Conservation (phyloP, 2,113 vertebrate species). For the Phaethornis superciliosus region DNA sequence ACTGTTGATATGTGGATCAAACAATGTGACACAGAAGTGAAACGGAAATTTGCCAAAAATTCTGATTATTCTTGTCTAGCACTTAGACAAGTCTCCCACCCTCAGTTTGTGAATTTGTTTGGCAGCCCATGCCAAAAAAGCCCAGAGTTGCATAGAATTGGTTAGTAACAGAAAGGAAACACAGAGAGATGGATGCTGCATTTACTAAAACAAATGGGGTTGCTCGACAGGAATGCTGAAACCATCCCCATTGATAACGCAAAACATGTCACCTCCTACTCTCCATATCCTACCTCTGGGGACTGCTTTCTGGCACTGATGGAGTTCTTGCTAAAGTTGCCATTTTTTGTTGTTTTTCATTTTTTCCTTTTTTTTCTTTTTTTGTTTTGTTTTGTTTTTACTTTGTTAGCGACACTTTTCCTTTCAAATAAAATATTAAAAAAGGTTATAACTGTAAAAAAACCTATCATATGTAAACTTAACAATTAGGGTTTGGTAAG, state of each 20-base stretch:
- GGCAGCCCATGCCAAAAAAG: slow-evolving; percentile 72
- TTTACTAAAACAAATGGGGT: slow-evolving; percentile 50
- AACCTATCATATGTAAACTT: slow-evolving; percentile 71
- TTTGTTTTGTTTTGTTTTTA: neutral
- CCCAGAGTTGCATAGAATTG: slow-evolving; percentile 80
- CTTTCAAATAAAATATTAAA: slow-evolving; percentile 74
- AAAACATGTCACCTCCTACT: slow-evolving; percentile 69
- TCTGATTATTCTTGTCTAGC: slow-evolving; percentile 52
- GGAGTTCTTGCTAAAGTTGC: slow-evolving; percentile 47
- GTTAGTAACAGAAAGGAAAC: slow-evolving; percentile 72
- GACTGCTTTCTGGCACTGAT: slow-evolving; percentile 70
- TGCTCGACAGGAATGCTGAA: slow-evolving; percentile 61
- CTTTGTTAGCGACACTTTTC: slow-evolving; percentile 57
- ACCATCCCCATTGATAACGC: slow-evolving; percentile 66
- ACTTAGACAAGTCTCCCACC: slow-evolving; percentile 11
- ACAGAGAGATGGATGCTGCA: slow-evolving; percentile 51
- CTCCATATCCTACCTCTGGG: slow-evolving; percentile 53
- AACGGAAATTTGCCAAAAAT: slow-evolving; percentile 58
- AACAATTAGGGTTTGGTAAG: slow-evolving; percentile 69
- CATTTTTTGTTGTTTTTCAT: neutral
- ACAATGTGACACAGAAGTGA: slow-evolving; percentile 59
- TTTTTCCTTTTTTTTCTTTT: neutral
- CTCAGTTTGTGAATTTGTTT: slow-evolving; percentile 48
- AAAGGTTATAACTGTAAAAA: slow-evolving; percentile 75
- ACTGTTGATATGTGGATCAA: slow-evolving; percentile 45